Percentiles rank a stretch among this genome's conserved stretches.
Evolutionary conservation across 1,140 invertebrate genomes (phyloP).

Genomic region (Nautilus pompilius): DNA sequence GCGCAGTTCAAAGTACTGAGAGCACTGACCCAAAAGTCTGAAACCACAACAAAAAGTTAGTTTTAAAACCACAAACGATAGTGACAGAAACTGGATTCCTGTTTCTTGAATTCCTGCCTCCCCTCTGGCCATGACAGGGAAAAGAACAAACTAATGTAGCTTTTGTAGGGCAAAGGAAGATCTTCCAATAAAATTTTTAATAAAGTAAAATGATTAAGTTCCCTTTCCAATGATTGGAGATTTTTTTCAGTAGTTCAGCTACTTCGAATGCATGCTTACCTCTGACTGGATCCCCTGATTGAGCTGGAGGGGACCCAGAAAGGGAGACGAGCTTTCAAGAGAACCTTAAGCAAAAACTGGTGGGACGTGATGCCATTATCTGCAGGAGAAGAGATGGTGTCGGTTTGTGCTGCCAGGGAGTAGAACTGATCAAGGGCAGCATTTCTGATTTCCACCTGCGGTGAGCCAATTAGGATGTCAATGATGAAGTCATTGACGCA

Average conservation of each 20-base stretch:
- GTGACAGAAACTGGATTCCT: no score
- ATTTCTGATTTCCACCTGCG: conserved; percentile 52
- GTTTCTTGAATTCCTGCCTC: no score
- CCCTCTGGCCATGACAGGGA: no score
- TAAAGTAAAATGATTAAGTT: no score
- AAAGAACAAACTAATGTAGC: no score
- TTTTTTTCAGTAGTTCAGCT: no score
- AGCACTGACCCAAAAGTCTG: conserved; percentile 57
- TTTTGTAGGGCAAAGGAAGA: no score
- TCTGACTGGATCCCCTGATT: conserved; percentile 57
- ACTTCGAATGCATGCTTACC: conserved; percentile 28
- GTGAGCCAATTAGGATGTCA: conserved; percentile 59
- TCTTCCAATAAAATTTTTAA: no score
- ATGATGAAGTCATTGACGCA: conserved; percentile 59
- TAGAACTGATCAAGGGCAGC: conserved; percentile 57
- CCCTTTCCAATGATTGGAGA: no score
- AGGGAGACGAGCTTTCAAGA: conserved; percentile 60
- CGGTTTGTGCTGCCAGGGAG: conserved; percentile 47
- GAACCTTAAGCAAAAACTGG: conserved; percentile 54
- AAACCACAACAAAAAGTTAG: no score
- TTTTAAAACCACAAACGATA: no score
- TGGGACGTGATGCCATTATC: conserved; percentile 37
- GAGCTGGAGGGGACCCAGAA: conserved; percentile 60
- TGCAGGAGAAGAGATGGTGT: conserved; percentile 9
- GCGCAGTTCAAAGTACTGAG: conserved; percentile 60